Evolutionary conservation across 2,797 vertebrate species (phyloP).

Genomic region (Eleutherodactylus coqui): DNA sequence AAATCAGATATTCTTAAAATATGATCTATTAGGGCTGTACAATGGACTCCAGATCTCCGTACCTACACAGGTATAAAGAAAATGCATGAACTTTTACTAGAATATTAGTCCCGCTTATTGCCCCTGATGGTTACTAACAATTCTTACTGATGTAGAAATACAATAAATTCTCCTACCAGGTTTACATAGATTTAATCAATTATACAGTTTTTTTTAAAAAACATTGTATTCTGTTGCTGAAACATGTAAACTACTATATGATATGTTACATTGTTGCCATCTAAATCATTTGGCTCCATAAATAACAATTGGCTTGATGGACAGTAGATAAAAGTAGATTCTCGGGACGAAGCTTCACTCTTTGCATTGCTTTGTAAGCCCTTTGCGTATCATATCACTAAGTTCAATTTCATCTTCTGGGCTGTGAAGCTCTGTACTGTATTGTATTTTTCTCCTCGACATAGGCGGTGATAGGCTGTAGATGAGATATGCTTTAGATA

Average conservation of each 20-base stretch:
- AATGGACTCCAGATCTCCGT: not conserved
- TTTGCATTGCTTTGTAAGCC: constrained; percentile 58
- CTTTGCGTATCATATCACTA: constrained; percentile 53
- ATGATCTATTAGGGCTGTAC: not conserved
- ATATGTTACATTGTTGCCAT: not conserved
- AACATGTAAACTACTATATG: not conserved
- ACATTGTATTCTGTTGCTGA: not conserved
- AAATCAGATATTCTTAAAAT: not conserved
- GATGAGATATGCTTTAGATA: constrained; percentile 58
- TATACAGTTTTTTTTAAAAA: not conserved
- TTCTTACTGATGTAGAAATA: not conserved
- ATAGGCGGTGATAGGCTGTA: constrained; percentile 47
- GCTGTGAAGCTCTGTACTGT: constrained; percentile 18
- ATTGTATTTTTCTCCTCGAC: constrained; percentile 45
- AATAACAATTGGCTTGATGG: constrained; percentile 22
- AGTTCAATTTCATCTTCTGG: constrained; percentile 59
- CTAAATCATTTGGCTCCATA: constrained; percentile 22
- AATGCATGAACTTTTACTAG: constrained; percentile 24
- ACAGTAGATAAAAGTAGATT: constrained; percentile 8
- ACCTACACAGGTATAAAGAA: not conserved
- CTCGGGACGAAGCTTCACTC: constrained; percentile 15
- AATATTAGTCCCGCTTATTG: constrained; percentile 24
- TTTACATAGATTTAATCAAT: not conserved
- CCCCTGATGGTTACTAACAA: constrained; percentile 6
- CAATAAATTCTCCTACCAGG: constrained; percentile 13